Base-by-base conservation (phyloP, 92 coral and sea anemone species). In the Isaurus tuberculatus region DNA sequence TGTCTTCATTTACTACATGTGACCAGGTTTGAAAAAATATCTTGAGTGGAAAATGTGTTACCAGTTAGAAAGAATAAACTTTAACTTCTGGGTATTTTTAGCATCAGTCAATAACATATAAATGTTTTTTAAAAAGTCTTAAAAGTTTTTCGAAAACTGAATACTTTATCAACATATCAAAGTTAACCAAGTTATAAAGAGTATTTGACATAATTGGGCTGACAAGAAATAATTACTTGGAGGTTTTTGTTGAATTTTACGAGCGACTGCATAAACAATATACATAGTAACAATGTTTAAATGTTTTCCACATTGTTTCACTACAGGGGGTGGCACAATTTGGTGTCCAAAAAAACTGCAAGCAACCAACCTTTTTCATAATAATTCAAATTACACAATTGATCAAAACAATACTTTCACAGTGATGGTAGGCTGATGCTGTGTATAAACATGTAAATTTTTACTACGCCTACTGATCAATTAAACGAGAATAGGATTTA, bases 251-350 rank as follows among this genome's bases (percentile, higher is more conserved):
- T 55, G 27, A 19, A 55, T 26, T 55, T 6, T 6, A 55, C 4
- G 1, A n/a, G 63, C n/a, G 23, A 55, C 28, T 55, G 63, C 22
- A 55, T 55, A 4, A 55, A n/a, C 23, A 55, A 19, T 55, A 40
- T 4, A 55, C 63, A 55, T 55, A 4, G 63, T 55, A 55, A 55
- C 63, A 4, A n/a, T n/a, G 5, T 13, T 15, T 19, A 55, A 55
- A 22, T 55, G 63, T 55, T 55, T 55, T n/a, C 30, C 11, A 31
- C 36, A 49, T 74, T 9, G 14, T 20, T 2, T 29, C 49, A 19
- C 67, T 3, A 23, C 48, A 75, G 81, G 81, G 68, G 81, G 81
- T 63, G 69, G 6, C 8, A 48, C 28, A 34, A 20, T 75, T 53
- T 17, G 31, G 55, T 29, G 42, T 55, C 25, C 8, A 14, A n/a